phyloP scores from a whole-genome alignment of 2,113 vertebrate species.

The Phocoena sinus region DNA sequence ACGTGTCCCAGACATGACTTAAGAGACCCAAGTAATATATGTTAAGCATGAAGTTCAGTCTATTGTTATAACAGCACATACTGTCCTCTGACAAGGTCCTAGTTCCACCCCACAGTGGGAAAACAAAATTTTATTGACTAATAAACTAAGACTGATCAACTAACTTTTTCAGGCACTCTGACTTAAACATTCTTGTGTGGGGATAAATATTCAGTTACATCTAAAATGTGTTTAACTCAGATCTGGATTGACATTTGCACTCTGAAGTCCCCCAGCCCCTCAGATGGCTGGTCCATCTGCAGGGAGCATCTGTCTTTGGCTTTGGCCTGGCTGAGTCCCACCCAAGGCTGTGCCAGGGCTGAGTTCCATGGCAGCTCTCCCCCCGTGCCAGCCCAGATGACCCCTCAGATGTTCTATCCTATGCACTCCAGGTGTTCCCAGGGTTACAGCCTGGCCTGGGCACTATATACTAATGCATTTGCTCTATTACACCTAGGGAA shows the following conservation, averaged over 20 bases:
- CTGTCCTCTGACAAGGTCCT: not conserved
- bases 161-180: not conserved
- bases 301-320: not conserved
- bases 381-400: accelerated
- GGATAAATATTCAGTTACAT: not conserved
- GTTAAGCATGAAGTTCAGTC: not conserved
- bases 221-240: not conserved
- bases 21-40: not conserved
- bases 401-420: too few species aligned
- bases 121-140: not conserved
- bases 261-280: not conserved
- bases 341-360: not conserved
- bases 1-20: not conserved
- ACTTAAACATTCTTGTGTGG: not conserved
- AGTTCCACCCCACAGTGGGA: not conserved
- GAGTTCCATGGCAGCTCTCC: not conserved
- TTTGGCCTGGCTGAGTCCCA: accelerated
- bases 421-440: not conserved
- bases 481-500: not conserved
- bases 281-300: not conserved
- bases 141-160: not conserved
- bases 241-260: not conserved
- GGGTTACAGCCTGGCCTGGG: not conserved
- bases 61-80: not conserved
- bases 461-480: not conserved